These are phyloP conservation scores for Lynx canadensis DNA, from an alignment of 2,113 vertebrate genomes.

Conservation along the genomic window DNA sequence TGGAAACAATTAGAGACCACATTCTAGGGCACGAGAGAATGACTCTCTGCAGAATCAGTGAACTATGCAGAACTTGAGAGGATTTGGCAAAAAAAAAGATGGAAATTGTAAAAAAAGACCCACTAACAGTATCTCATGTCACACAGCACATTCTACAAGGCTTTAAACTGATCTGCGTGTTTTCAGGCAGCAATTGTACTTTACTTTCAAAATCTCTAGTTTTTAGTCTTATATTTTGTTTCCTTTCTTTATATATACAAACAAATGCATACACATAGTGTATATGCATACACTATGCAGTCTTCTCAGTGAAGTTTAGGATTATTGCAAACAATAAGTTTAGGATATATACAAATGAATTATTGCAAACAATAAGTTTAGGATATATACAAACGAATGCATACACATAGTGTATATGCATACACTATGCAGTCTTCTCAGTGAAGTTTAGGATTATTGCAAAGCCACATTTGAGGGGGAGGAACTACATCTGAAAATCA, in stretches of 20 bases:
- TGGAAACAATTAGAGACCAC: constrained; percentile 78
- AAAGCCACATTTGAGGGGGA: constrained; percentile 53
- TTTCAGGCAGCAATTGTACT: constrained; percentile 27
- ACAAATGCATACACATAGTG: not conserved
- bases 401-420: not conserved
- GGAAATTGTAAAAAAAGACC: constrained; percentile 62
- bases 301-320: constrained; percentile 47
- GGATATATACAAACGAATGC: constrained; percentile 19
- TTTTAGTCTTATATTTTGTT: constrained; percentile 28
- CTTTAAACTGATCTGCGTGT: constrained; percentile 24
- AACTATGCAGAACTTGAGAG: constrained; percentile 70
- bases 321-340: not conserved
- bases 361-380: too few species aligned
- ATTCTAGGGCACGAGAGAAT: constrained; percentile 49
- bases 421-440: constrained; percentile 36
- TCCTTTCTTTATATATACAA: constrained; percentile 40
- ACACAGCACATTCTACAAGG: constrained; percentile 33
- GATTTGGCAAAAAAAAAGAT: constrained; percentile 40
- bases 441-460: constrained; percentile 35
- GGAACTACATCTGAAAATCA: constrained; percentile 65
- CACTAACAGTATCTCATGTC: constrained; percentile 39
- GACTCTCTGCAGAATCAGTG: constrained; percentile 50
- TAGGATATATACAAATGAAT: too few species aligned
- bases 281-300: not conserved
- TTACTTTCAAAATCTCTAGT: not conserved